These are phyloP conservation scores for Horisme vitalbata DNA, from an alignment of 2,888 invertebrate species.

Conservation along the genomic window DNA sequence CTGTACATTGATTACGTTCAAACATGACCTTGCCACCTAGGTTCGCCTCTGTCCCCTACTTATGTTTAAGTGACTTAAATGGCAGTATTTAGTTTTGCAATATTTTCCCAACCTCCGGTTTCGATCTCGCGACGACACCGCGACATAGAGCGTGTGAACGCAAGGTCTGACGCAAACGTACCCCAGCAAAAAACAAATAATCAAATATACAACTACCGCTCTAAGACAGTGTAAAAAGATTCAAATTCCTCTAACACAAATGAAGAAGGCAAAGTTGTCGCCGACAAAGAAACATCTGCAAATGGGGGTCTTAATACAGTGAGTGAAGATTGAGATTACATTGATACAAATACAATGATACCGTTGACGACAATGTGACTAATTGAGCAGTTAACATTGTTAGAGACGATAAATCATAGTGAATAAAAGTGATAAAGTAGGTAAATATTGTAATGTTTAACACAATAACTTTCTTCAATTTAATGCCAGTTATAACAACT, in stretches of 20 bases:
- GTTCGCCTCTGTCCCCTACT: background rate
- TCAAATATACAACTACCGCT: constrained; percentile 13
- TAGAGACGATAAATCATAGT: constrained; percentile 1
- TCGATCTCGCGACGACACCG: constrained; percentile 52
- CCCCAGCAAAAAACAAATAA: constrained; percentile 30
- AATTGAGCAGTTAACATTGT: constrained; percentile 13
- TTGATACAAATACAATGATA: background rate
- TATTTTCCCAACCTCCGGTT: constrained; percentile 62
- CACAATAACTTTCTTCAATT: background rate
- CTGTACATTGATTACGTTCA: no score
- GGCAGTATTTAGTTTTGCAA: constrained; percentile 50
- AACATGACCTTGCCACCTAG: background rate
- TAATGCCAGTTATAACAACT: background rate
- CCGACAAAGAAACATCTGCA: constrained; percentile 1
- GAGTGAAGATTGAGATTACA: constrained; percentile 8
- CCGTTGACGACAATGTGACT: constrained; percentile 7
- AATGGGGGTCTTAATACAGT: background rate
- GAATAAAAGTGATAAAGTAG: constrained; percentile 2
- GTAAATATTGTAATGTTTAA: no score
- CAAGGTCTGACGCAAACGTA: constrained; percentile 58
- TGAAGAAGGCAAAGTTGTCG: constrained; percentile 1
- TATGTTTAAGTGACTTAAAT: constrained; percentile 21
- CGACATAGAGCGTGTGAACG: constrained; percentile 60
- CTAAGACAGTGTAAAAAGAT: constrained; percentile 29
- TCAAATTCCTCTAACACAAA: constrained; percentile 24